Evolutionary conservation across 2,113 vertebrate species (phyloP).

Genomic region (Paralichthys olivaceus): DNA sequence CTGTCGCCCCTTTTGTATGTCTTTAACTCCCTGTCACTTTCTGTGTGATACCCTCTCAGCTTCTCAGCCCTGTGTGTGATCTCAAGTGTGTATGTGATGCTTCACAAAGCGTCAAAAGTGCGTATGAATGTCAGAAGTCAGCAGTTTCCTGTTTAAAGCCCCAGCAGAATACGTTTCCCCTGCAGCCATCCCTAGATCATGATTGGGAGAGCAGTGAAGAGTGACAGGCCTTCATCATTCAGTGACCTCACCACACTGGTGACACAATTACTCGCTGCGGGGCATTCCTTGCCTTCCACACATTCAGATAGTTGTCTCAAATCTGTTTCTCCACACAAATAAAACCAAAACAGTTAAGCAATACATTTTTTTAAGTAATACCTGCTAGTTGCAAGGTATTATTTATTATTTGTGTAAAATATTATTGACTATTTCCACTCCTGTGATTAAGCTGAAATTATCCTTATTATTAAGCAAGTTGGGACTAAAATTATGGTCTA

Average conservation of each 20-base stretch:
- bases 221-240: constrained; percentile 57
- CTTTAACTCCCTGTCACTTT: not conserved
- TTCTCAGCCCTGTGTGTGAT: not conserved
- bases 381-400: not conserved
- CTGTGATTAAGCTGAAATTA: not conserved
- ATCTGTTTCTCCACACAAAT: not conserved
- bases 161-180: constrained; percentile 22
- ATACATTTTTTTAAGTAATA: no score
- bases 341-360: not conserved
- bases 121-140: constrained; percentile 33
- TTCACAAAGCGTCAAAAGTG: constrained; percentile 32
- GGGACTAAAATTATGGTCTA: not conserved
- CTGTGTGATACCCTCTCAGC: not conserved
- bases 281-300: constrained; percentile 18
- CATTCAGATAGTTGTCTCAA: not conserved
- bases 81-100: constrained; percentile 15
- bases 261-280: constrained; percentile 26
- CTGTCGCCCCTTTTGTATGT: not conserved
- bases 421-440: not conserved
- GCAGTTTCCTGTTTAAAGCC: constrained; percentile 24
- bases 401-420: not conserved
- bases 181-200: constrained; percentile 31
- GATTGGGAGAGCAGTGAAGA: constrained; percentile 33
- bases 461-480: not conserved
- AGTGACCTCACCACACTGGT: constrained; percentile 26